Percentiles rank a stretch among this genome's conserved stretches.
Conservation (phyloP, 1,140 invertebrate species). For the Latrodectus geometricus region DNA sequence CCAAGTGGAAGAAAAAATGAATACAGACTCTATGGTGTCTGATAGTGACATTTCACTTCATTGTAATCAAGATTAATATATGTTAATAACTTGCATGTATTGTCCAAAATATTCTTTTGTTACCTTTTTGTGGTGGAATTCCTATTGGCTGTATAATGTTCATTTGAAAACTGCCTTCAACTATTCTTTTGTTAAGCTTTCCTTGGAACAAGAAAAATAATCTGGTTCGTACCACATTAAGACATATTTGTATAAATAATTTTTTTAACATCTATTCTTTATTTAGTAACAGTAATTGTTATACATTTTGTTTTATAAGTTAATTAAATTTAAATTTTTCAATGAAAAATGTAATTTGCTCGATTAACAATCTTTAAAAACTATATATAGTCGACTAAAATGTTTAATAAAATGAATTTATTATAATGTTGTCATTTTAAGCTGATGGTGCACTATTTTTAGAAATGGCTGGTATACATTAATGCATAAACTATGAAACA, state of each 20-base stretch:
- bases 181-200: not conserved
- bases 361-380: too few relatives aligned
- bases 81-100: not conserved
- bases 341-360: too few relatives aligned
- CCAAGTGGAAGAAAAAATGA: constrained; percentile 33
- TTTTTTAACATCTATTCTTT: too few relatives aligned
- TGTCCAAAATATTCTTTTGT: not conserved
- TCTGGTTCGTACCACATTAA: not conserved
- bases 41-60: constrained; percentile 32
- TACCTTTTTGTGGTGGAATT: not conserved
- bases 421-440: too few relatives aligned
- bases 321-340: not conserved
- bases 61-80: constrained; percentile 11
- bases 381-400: too few relatives aligned
- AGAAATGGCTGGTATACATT: too few relatives aligned
- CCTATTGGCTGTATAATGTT: not conserved
- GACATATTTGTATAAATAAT: too few relatives aligned
- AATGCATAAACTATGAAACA: too few relatives aligned
- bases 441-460: too few relatives aligned
- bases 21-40: constrained; percentile 19
- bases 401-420: too few relatives aligned
- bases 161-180: not conserved
- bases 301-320: not conserved
- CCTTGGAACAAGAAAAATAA: not conserved
- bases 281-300: not conserved